Percentiles rank a stretch among this genome's conserved stretches.
Evolutionary conservation across 2,888 invertebrate genomes (phyloP).

Genomic region (Odontothrips loti): DNA sequence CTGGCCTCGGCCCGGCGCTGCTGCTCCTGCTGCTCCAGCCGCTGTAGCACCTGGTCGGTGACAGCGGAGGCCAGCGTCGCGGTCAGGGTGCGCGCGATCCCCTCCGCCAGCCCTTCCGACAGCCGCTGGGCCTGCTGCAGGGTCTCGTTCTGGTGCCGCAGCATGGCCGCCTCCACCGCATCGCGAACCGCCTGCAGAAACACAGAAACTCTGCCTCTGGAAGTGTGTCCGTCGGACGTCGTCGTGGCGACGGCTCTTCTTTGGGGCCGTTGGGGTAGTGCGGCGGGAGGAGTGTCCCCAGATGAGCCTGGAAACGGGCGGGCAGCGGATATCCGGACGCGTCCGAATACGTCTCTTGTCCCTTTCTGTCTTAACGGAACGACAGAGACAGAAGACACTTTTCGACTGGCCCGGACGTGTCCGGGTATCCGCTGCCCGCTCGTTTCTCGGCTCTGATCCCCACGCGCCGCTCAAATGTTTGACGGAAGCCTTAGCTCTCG

Average conservation of each 20-base stretch:
- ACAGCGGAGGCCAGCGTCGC: not conserved
- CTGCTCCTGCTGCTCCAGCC: conserved; percentile 3
- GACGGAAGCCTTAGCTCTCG: too few species aligned
- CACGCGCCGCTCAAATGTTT: not conserved
- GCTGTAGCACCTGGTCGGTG: not conserved
- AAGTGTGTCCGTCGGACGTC: too few species aligned
- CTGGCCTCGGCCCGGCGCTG: not conserved
- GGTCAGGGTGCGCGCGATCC: not conserved
- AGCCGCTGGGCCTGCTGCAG: conserved; percentile 10
- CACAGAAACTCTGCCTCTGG: not conserved
- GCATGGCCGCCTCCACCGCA: not conserved
- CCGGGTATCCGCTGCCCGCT: too few species aligned
- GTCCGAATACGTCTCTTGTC: too few species aligned
- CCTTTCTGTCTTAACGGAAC: too few species aligned
- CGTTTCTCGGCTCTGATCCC: too few species aligned
- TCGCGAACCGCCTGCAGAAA: not conserved
- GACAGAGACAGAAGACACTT: too few species aligned
- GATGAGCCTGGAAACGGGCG: too few species aligned
- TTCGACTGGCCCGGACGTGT: too few species aligned
- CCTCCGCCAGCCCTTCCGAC: not conserved
- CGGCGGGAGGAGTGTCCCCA: not conserved
- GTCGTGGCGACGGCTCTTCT: not conserved
- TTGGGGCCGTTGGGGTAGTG: not conserved
- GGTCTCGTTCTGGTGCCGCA: not conserved
- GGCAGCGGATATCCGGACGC: too few species aligned